phyloP scores from a whole-genome alignment of 2,113 vertebrate genomes.

The Eurystomus gularis region DNA sequence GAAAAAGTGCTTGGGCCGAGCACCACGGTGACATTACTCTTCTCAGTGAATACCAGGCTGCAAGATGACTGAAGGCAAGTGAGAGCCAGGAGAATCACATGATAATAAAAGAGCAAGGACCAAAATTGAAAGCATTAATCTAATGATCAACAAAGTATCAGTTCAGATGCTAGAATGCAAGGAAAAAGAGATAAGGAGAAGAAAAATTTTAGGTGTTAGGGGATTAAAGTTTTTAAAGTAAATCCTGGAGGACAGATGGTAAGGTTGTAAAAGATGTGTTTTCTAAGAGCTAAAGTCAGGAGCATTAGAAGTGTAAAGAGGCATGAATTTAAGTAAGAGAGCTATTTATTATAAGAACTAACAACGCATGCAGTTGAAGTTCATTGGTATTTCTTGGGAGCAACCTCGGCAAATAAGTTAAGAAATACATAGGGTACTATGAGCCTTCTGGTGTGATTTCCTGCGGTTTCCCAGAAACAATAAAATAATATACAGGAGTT shows the following conservation, averaged over 20 bases:
- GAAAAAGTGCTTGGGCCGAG: background rate
- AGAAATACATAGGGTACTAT: background rate
- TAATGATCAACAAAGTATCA: background rate
- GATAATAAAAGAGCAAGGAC: background rate
- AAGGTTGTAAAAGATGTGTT: background rate
- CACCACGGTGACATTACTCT: background rate
- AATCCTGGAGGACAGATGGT: background rate
- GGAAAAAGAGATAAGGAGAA: background rate
- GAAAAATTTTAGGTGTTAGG: background rate
- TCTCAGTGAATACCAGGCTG: background rate
- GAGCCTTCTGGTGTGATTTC: constrained; percentile 11
- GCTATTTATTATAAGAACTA: constrained; percentile 38
- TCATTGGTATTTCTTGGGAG: constrained; percentile 25
- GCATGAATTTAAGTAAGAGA: constrained; percentile 14
- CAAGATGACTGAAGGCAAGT: background rate
- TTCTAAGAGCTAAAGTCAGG: background rate
- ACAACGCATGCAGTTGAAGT: background rate
- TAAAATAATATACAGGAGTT: constrained; percentile 23
- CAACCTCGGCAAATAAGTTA: background rate
- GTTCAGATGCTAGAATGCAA: background rate
- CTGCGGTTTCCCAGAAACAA: constrained; percentile 27
- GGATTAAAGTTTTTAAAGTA: background rate
- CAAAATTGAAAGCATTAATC: background rate
- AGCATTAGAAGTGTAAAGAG: background rate
- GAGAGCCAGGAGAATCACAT: background rate